phyloP scores from a whole-genome alignment of 2,888 invertebrate genomes.

The Trachelus tabidus region DNA sequence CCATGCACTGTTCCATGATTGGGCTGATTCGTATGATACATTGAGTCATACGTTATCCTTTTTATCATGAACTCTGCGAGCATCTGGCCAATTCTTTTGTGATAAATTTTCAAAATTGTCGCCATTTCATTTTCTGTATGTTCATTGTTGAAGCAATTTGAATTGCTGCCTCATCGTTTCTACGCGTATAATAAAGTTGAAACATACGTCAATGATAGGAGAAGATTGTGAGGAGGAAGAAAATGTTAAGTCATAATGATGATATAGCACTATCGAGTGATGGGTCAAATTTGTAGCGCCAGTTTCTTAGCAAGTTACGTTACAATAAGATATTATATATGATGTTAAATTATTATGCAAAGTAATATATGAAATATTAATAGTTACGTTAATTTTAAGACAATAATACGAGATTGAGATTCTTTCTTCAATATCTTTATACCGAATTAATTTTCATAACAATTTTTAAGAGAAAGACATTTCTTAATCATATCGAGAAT shows the following conservation, averaged over 20 bases:
- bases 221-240: neutral
- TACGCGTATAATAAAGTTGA: neutral
- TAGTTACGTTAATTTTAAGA: no score
- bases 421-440: no score
- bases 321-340: neutral
- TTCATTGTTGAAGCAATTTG: neutral
- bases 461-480: no score
- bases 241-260: neutral
- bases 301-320: neutral
- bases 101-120: neutral
- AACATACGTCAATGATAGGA: neutral
- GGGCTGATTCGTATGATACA: neutral
- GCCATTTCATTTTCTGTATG: neutral
- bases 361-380: no score
- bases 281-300: neutral
- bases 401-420: no score
- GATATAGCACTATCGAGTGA: neutral
- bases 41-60: neutral
- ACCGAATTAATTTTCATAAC: no score
- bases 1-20: neutral
- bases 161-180: neutral
- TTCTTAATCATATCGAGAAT: no score
- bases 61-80: neutral
- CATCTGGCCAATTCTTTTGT: neutral
- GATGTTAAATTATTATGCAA: no score